These are phyloP conservation scores for Coracias cyanogaster DNA, from an alignment of 2,797 vertebrate genomes.

Conservation along the genomic window DNA sequence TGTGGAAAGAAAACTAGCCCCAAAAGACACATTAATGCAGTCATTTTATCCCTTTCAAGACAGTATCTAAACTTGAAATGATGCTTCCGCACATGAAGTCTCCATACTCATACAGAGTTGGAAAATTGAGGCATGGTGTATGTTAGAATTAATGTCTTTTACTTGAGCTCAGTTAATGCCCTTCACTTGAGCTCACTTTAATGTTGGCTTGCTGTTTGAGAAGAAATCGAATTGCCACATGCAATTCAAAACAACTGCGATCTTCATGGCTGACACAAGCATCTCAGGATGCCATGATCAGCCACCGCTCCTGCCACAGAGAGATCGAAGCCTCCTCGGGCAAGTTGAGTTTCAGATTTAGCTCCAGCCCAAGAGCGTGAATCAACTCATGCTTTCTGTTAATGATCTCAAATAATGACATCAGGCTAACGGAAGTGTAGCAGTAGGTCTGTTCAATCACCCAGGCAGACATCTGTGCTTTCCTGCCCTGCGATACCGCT, in stretches of 20 bases:
- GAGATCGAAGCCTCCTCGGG: background rate
- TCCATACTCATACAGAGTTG: background rate
- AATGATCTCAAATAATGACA: background rate
- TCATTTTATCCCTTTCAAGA: background rate
- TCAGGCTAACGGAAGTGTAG: background rate
- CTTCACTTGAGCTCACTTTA: background rate
- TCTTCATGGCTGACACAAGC: accelerated
- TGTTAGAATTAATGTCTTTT: background rate
- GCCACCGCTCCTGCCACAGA: accelerated
- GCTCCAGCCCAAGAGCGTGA: background rate
- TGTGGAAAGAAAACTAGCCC: conserved; percentile 3
- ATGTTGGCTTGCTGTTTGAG: background rate
- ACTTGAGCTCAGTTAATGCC: background rate
- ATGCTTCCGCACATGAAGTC: background rate
- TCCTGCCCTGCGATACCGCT: accelerated
- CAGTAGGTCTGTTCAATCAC: background rate
- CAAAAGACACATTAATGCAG: background rate
- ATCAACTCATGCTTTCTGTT: background rate
- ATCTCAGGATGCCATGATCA: accelerated
- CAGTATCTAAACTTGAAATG: background rate
- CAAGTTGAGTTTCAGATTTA: background rate
- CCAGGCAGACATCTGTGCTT: background rate
- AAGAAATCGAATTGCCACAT: background rate
- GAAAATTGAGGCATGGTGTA: background rate
- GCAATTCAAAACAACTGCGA: background rate